These are phyloP conservation scores for Drosophila sulfurigaster DNA, from an alignment of 1,140 invertebrate species.

Conservation along the genomic window DNA sequence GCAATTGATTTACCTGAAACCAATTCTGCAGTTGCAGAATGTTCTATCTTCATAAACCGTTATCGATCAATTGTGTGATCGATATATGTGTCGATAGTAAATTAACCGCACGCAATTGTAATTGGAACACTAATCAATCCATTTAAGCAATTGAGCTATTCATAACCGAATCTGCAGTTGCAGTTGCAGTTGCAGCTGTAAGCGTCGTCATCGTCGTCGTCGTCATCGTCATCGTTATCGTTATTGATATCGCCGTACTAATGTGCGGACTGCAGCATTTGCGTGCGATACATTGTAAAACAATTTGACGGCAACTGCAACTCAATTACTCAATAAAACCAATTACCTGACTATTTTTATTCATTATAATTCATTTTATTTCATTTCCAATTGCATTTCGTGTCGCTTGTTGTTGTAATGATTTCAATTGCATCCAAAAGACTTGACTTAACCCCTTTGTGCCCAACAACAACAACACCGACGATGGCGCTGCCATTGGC, in stretches of 20 bases:
- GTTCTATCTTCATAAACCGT: no score
- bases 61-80: no score
- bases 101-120: no score
- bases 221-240: constrained; percentile 12
- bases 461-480: constrained; percentile 2
- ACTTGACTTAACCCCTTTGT: constrained; percentile 28
- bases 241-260: constrained; percentile 9
- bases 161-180: background rate
- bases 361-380: constrained; percentile 84
- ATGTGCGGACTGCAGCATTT: constrained; percentile 40
- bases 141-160: no score
- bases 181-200: background rate
- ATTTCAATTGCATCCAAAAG: constrained; percentile 70
- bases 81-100: no score
- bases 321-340: constrained; percentile 83
- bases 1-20: no score
- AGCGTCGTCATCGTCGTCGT: background rate
- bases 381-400: constrained; percentile 85
- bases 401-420: constrained; percentile 80
- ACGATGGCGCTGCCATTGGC: constrained; percentile 24
- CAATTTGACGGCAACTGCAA: constrained; percentile 79
- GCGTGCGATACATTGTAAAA: constrained; percentile 70
- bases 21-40: no score
- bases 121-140: background rate
- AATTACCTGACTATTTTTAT: constrained; percentile 83